Base-by-base conservation (phyloP, 92 coral and sea anemone species). In the Epizoanthus fatuus region DNA sequence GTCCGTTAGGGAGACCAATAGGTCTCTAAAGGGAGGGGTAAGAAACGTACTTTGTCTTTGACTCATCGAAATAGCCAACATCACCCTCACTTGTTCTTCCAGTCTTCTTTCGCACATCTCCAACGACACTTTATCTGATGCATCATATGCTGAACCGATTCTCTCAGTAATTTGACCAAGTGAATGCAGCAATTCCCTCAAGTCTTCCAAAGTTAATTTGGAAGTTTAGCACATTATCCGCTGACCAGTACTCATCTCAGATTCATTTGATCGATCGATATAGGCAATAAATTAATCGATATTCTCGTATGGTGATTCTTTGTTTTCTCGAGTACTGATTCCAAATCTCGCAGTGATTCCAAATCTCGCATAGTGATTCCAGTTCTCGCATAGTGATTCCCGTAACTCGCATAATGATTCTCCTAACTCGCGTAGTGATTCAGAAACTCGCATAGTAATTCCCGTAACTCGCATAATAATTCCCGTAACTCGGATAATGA, bases 71-170 rank as follows among this genome's bases (percentile, higher is more conserved):
- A 70, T 49, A 22, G 54, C 54, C 54, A 35, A 40, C 52, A 70
- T 40, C 52, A 37, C 22, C 75, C 75, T 37, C 22, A 70, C 75
- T 70, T 70, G 47, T n/a, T 70, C 75, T 49, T 37, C 75, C 22
- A 70, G 2, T 49, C 57, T 70, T 70, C 75, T 70, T n/a, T 70
- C 54, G 75, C 16, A 70, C 54, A 70, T 37, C 54, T 70, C 75
- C 25, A 70, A 20, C 17, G 19, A 40, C 52, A 70, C 75, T 70
- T 70, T 47, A 70, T 35, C 55, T 39, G 53, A 39, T 70, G 75
- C 54, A 39, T 40, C 75, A 47, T 70, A 70, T 70, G 75, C 75
- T 70, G 14, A 70, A 40, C 51, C 75, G 56, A 60, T 60, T 60
- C 66, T 60, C 29, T 60, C 66, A 60, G 66, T 22, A 60, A 22